Evolutionary conservation across 2,888 invertebrate genomes (phyloP), one percentile per base, ranked within the genome.

Genomic region (Cryptophagus acutangulus): DNA sequence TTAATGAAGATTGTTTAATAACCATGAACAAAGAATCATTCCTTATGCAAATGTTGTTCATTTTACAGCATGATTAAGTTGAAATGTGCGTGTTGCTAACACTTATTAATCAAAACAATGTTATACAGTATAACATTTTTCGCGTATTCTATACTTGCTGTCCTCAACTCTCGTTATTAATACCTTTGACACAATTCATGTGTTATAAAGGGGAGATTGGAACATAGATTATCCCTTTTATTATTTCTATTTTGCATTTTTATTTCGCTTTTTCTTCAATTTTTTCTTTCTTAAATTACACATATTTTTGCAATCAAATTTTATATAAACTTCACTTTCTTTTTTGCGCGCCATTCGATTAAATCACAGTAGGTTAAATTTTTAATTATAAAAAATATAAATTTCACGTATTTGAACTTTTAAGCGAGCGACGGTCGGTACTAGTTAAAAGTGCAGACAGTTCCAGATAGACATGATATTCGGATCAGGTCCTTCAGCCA

Each of bases 51-150:
- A 66, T 66, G 54, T 35, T 52, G 57, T 57, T 59, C 64, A 62
- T 64, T 65, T 62, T 62, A 59, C 59, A 55, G 57, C 55, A 59
- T 65, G 65, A 66, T 66, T 65, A 64, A 66, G 62, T 64, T 52
- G 62, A 63, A 66, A 65, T 62, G 66, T 67, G 67, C 67, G 67
- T 67, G 67, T 62, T 61, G 51, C 63, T 58, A 61, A 64, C 66
- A 66, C 66, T 60, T 67, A 65, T 65, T 66, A 64, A 66, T 66
- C 65, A 66, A 63, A 62, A 56, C 54, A 51, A 40, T 48, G 55
- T 54, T 54, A 48, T 49, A 26, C 12, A 4, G n/a, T 26, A 4
- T 26, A 6, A 45, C 41, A 41, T 50, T 52, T n/a, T 48, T 53
- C 51, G 49, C 51, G 44, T 51, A 46, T 49, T 44, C 50, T 41